phyloP scores from a whole-genome alignment of 2,113 vertebrate genomes.

The Gnathonemus longibarbis region DNA sequence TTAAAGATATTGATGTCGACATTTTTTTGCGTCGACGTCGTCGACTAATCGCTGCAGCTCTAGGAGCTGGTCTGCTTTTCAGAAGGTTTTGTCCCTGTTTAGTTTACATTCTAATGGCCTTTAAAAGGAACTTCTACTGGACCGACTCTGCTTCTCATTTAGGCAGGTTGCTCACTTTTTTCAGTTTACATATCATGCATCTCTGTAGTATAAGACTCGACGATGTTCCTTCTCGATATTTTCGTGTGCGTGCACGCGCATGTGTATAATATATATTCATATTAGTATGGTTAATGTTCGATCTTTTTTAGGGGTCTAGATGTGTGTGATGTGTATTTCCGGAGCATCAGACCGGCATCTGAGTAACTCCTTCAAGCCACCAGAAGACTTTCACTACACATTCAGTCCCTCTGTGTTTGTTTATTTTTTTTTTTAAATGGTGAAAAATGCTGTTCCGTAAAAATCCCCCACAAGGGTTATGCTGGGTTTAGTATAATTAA shows the following conservation, averaged over 20 bases:
- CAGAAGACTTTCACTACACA: background rate
- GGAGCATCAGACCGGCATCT: slow-evolving; percentile 10
- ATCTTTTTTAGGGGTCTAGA: background rate
- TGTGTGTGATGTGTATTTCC: background rate
- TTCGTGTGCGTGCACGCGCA: background rate
- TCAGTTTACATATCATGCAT: background rate
- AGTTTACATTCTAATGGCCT: background rate
- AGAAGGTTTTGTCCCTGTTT: background rate
- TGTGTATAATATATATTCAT: background rate
- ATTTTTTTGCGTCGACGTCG: no score
- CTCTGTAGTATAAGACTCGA: slow-evolving; percentile 45
- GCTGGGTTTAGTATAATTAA: background rate
- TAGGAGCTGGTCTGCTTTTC: background rate
- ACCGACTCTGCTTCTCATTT: background rate
- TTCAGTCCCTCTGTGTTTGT: background rate
- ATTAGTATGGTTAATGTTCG: background rate
- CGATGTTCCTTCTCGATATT: slow-evolving; percentile 36
- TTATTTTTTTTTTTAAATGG: background rate
- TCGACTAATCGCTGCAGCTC: no score
- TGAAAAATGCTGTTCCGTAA: background rate
- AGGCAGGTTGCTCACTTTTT: background rate
- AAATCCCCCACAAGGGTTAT: background rate
- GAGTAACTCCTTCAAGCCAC: background rate
- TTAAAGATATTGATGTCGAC: no score
- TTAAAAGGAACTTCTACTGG: background rate